Evolutionary conservation across 2,888 invertebrate genomes (phyloP), one percentile per base, ranked within the genome.

Genomic region (Perizoma flavofasciatum): DNA sequence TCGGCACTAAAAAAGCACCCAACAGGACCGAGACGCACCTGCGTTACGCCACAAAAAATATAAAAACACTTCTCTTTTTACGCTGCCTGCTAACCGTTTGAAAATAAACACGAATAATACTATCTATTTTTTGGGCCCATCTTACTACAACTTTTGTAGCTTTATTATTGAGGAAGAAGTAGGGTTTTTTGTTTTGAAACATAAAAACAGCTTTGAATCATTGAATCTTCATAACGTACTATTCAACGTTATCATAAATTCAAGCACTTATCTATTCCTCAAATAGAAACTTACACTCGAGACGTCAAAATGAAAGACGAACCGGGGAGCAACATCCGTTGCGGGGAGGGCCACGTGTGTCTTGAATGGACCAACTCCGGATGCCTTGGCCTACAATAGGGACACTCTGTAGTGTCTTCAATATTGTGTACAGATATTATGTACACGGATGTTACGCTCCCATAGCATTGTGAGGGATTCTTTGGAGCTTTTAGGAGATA

Each of bases 31-130:
- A 22, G 22, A 69, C 75, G 82, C 88, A 89, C 88, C 87, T 86
- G 86, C 83, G 84, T 85, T 88, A 88, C 87, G 83, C 87, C 75
- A 81, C 78, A 79, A 81, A 81, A 83, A 82, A 82, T 67, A 72
- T 71, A 75, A 78, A 77, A 71, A 76, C 67, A 69, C 70, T 70
- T 67, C 62, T 66, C 66, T 70, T 76, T 76, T 78, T 79, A 57
- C 61, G 37, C 68, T 68, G 69, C 61, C 68, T 67, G 60, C 68
- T 65, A 61, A 59, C 68, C 59, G 65, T 62, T 56, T 50, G 45
- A 56, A 63, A 70, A 63, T 75, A 75, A 81, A 61, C 55, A 59
- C 34, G 45, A 48, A 49, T 37, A 61, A 57, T 63, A 59, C 61
- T 39, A 50, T 43, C 49, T 52, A 37, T 32, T 50, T 55, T 55